These are phyloP conservation scores for Dryobota labecula DNA, from an alignment of 2,888 invertebrate species.

Conservation along the genomic window DNA sequence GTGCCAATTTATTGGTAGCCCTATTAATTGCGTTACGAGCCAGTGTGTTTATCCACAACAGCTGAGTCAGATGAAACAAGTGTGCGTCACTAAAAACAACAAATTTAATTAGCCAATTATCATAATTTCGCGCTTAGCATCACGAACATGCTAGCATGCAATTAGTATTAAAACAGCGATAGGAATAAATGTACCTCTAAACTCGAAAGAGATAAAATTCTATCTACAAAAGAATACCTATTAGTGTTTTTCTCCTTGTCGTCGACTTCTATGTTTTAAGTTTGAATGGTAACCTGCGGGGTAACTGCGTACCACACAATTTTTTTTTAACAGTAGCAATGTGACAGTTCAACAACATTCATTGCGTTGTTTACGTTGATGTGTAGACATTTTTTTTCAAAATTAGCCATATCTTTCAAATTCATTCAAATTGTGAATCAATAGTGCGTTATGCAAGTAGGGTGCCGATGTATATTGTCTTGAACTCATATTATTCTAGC, in stretches of 20 bases:
- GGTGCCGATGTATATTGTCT: no score
- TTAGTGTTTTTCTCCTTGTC: not conserved
- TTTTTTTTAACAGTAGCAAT: no score
- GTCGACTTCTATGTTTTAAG: not conserved
- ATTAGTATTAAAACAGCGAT: conserved; percentile 20
- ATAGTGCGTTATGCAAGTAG: no score
- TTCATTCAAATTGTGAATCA: no score
- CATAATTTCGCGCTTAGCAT: conserved; percentile 54
- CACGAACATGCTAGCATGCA: conserved; percentile 34
- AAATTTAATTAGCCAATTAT: conserved; percentile 56
- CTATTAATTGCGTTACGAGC: conserved; percentile 23
- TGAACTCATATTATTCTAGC: not conserved
- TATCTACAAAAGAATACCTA: not conserved
- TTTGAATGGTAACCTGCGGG: no score
- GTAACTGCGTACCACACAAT: no score
- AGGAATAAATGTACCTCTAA: conserved; percentile 11
- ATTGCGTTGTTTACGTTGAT: no score
- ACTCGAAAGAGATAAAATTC: not conserved
- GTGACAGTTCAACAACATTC: no score
- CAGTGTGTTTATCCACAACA: conserved; percentile 45
- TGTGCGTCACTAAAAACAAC: conserved; percentile 47
- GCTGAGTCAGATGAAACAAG: conserved; percentile 56
- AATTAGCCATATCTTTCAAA: no score
- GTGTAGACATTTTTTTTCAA: no score
- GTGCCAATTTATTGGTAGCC: conserved; percentile 14